Conservation (phyloP, 2,888 invertebrate species). For the Thymelicus acteon region DNA sequence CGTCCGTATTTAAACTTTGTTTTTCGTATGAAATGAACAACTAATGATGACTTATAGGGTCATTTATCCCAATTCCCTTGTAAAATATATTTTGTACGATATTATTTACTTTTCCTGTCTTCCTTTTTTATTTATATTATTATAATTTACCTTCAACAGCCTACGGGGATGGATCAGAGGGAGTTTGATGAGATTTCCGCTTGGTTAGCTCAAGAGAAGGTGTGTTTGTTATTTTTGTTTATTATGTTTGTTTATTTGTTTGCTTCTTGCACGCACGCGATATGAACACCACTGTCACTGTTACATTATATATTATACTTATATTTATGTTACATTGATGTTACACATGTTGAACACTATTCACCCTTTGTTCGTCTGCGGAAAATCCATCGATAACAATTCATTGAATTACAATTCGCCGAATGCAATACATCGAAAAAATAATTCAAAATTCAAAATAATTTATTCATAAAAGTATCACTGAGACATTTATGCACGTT, state of each 20-base stretch:
- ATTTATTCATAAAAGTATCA: too few relatives aligned
- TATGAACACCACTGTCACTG: slow-evolving; percentile 15
- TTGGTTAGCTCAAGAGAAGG: slow-evolving; percentile 95
- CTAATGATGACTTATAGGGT: neutral
- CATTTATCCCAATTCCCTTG: slow-evolving; percentile 15
- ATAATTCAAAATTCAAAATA: too few relatives aligned
- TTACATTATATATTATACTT: neutral
- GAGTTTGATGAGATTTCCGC: slow-evolving; percentile 98
- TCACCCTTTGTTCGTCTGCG: neutral
- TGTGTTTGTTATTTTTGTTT: slow-evolving; percentile 44
- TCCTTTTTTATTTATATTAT: slow-evolving; percentile 46
- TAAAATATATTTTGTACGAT: slow-evolving; percentile 35
- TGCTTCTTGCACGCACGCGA: slow-evolving; percentile 31
- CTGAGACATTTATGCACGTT: too few relatives aligned
- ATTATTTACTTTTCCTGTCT: slow-evolving; percentile 25
- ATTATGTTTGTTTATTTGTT: slow-evolving; percentile 48
- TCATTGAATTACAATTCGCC: too few relatives aligned
- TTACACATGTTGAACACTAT: slow-evolving; percentile 12
- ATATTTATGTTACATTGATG: neutral
- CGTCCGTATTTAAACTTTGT: too few relatives aligned
- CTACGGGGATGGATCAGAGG: slow-evolving; percentile 87
- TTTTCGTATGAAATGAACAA: too few relatives aligned
- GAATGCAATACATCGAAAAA: too few relatives aligned
- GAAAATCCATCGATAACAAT: too few relatives aligned
- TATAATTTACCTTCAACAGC: slow-evolving; percentile 61